phyloP scores from a whole-genome alignment of 1,140 invertebrate genomes.

The Brachionus rotundiformis region DNA sequence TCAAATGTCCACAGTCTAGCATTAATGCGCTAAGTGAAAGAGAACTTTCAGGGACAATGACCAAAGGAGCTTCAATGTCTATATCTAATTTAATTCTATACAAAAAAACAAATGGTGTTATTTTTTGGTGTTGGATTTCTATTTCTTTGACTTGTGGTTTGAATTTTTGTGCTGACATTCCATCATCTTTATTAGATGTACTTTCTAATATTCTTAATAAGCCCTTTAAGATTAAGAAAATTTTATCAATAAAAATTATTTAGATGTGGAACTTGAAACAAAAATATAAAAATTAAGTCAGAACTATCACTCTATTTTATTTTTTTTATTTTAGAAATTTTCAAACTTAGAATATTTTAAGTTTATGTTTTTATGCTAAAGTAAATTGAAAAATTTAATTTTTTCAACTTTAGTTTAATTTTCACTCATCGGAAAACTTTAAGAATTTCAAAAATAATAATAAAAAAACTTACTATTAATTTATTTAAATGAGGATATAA shows the following conservation, averaged over 20 bases:
- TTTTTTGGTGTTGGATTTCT: not conserved
- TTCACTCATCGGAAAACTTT: no score
- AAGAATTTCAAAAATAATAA: no score
- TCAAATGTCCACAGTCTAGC: slow-evolving; percentile 44
- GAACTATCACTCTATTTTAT: no score
- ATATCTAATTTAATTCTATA: slow-evolving; percentile 40
- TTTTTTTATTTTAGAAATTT: no score
- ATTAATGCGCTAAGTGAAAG: not conserved
- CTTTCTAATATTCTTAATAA: not conserved
- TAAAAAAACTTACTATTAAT: slow-evolving; percentile 16
- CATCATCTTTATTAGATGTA: no score
- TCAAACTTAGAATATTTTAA: no score
- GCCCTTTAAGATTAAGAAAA: not conserved
- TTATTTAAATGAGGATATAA: not conserved
- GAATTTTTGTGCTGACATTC: not conserved
- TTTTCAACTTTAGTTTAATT: no score
- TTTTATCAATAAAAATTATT: not conserved
- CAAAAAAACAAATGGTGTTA: not conserved
- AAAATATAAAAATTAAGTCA: no score
- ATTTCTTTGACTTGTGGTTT: not conserved
- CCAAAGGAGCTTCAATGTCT: slow-evolving; percentile 30
- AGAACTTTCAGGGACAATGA: slow-evolving; percentile 15
- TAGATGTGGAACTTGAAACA: no score
- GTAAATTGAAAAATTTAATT: no score
- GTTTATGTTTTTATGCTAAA: no score